Evolutionary conservation across 2,888 invertebrate species (phyloP).

Genomic region (Chymomyza fuscimana): DNA sequence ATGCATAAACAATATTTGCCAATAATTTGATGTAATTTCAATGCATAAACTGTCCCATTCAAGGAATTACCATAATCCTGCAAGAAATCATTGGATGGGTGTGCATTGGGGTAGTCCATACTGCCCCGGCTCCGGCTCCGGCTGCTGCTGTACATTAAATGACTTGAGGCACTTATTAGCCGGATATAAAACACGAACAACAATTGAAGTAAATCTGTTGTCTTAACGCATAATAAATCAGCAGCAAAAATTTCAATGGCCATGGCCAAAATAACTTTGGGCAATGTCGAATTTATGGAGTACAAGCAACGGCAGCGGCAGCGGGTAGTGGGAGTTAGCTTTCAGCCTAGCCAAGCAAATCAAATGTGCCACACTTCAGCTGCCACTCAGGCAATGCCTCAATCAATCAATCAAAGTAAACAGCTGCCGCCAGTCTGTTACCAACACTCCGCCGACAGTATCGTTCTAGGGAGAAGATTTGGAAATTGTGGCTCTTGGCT

Average conservation of each 20-base stretch:
- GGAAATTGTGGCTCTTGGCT: conserved; percentile 31
- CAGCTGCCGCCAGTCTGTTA: conserved; percentile 41
- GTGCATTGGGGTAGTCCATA: no score
- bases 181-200: conserved; percentile 11
- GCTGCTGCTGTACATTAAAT: neutral
- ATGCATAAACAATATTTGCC: neutral
- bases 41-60: neutral
- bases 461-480: neutral
- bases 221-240: conserved; percentile 73
- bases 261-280: conserved; percentile 7
- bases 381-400: conserved; percentile 68
- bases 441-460: neutral
- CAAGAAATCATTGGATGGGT: neutral
- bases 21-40: neutral
- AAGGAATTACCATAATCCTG: neutral
- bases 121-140: no score
- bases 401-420: conserved; percentile 70
- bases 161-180: neutral
- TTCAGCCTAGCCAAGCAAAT: conserved; percentile 42
- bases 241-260: conserved; percentile 57
- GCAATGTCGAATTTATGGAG: neutral
- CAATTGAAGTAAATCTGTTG: conserved; percentile 62
- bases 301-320: neutral
- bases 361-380: conserved; percentile 69
- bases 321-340: neutral